Percentiles rank a stretch among this genome's conserved stretches.
Conservation (phyloP, 1,140 invertebrate genomes). For the Orchesella cincta region DNA sequence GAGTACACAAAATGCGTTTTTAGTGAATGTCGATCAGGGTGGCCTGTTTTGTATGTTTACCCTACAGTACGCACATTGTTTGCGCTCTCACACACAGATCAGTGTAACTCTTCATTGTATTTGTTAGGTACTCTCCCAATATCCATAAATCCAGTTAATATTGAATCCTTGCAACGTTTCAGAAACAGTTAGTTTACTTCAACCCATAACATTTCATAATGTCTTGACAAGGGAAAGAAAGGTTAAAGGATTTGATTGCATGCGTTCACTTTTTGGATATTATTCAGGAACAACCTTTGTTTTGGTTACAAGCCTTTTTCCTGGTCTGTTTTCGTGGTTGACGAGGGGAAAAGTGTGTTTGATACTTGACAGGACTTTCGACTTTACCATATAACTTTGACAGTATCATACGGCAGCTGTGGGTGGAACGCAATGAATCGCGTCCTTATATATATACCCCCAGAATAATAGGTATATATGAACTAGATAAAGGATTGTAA, state of each 20-base stretch:
- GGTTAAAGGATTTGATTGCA: background rate
- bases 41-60: background rate
- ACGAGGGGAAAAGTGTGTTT: background rate
- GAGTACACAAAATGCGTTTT: background rate
- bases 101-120: background rate
- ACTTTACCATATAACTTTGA: background rate
- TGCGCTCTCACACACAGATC: background rate
- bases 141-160: background rate
- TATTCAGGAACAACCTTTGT: constrained; percentile 11
- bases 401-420: background rate
- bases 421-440: background rate
- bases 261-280: background rate
- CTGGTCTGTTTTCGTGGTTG: constrained; percentile 15
- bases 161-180: no score
- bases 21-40: background rate
- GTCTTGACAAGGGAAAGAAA: background rate
- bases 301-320: constrained; percentile 21
- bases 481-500: no score
- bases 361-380: background rate
- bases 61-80: background rate
- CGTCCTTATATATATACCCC: no score
- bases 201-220: background rate
- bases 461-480: no score
- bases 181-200: background rate
- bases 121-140: background rate